Percentiles rank a stretch among this genome's conserved stretches.
phyloP scores from a whole-genome alignment of 2,113 vertebrate genomes.

The Platysternon megacephalum region DNA sequence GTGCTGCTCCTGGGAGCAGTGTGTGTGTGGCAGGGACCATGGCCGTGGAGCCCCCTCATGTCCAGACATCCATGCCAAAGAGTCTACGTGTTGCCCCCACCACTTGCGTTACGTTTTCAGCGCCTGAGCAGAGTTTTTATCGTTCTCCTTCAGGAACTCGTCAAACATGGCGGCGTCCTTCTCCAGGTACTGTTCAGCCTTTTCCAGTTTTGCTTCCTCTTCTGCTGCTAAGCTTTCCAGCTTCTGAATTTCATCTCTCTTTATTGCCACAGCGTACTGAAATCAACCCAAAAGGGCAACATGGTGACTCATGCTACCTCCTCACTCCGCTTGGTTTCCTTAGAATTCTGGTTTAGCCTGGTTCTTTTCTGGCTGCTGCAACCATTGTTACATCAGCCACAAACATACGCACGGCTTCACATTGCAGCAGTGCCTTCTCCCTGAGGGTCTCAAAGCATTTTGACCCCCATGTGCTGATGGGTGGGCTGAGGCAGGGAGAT shows the following conservation, averaged over 20 bases:
- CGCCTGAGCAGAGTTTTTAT: slow-evolving; percentile 84
- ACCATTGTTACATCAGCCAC: background rate
- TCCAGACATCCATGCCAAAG: background rate
- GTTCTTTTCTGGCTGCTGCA: background rate
- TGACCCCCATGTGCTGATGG: background rate
- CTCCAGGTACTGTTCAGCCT: slow-evolving; percentile 82
- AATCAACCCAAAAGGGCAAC: slow-evolving; percentile 32
- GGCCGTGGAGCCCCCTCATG: background rate
- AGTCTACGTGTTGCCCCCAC: accelerated
- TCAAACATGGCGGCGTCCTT: slow-evolving; percentile 83
- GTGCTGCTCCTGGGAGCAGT: no score
- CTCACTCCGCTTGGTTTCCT: background rate
- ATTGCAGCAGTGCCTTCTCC: background rate
- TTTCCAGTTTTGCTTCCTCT: slow-evolving; percentile 82
- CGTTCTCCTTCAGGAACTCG: slow-evolving; percentile 87
- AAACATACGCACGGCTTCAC: background rate
- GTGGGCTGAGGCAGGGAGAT: background rate
- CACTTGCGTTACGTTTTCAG: slow-evolving; percentile 80
- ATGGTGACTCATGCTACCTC: background rate
- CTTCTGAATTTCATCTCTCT: slow-evolving; percentile 82
- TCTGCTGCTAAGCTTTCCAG: slow-evolving; percentile 78
- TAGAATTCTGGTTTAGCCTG: background rate
- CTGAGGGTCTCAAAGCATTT: background rate
- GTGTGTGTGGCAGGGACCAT: background rate
- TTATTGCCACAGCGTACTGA: slow-evolving; percentile 86